Evolutionary conservation across 2,797 vertebrate genomes (phyloP).

Genomic region (Myripristis murdjan): DNA sequence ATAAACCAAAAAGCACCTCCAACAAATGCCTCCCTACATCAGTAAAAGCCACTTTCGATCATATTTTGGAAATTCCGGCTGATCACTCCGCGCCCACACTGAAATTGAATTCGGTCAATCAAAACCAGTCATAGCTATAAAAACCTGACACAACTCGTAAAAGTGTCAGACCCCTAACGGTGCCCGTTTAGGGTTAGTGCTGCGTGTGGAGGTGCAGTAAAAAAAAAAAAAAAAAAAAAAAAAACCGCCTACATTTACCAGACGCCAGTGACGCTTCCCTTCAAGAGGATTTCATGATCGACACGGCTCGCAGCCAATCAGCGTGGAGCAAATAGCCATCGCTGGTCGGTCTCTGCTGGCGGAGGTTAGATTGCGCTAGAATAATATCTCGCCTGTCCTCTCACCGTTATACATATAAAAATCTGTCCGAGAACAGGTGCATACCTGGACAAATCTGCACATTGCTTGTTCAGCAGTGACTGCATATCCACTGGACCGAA

Average conservation of each 20-base stretch:
- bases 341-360: conserved; percentile 51
- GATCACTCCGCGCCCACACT: too few relatives aligned
- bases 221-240: too few relatives aligned
- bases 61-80: too few relatives aligned
- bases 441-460: conserved; percentile 2
- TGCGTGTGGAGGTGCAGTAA: background rate
- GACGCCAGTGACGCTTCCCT: conserved; percentile 44
- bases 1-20: too few relatives aligned
- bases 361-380: conserved; percentile 76
- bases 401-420: conserved; percentile 27
- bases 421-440: conserved; percentile 63
- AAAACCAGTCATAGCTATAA: too few relatives aligned
- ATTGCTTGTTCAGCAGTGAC: background rate
- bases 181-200: too few relatives aligned
- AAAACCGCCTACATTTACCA: conserved; percentile 72
- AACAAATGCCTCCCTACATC: too few relatives aligned
- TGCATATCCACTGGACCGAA: conserved; percentile 10
- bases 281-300: conserved; percentile 63
- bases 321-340: conserved; percentile 46
- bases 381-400: conserved; percentile 52
- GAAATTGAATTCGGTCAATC: too few relatives aligned
- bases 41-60: too few relatives aligned
- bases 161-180: too few relatives aligned
- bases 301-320: conserved; percentile 80
- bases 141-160: too few relatives aligned